Evolutionary conservation across 2,113 vertebrate genomes (phyloP).

Genomic region (Todiramphus chloris): DNA sequence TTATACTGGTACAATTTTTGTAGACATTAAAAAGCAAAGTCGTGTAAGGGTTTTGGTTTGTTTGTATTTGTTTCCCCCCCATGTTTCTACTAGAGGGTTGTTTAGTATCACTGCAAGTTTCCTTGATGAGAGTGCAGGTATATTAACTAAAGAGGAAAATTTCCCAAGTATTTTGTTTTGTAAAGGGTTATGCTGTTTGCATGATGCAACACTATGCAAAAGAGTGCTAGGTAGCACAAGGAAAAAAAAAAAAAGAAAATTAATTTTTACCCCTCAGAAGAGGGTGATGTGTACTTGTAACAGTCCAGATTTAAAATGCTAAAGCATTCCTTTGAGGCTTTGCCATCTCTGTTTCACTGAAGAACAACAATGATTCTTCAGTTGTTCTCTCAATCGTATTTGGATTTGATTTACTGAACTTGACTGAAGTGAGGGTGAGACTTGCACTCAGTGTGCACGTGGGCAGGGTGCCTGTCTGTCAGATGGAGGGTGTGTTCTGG

Average conservation of each 20-base stretch:
- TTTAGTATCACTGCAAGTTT: not conserved
- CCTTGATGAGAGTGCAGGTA: not conserved
- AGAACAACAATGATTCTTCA: not conserved
- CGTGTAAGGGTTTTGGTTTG: not conserved
- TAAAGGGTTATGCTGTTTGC: not conserved
- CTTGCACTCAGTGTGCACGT: not conserved
- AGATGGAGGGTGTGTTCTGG: not conserved
- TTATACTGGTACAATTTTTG: not conserved
- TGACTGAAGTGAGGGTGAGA: not conserved
- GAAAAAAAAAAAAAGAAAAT: not conserved
- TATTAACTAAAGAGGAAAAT: not conserved
- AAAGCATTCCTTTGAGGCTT: not conserved
- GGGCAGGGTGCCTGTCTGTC: rapidly evolving
- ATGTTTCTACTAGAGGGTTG: not conserved
- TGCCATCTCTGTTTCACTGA: not conserved
- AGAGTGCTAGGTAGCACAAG: not conserved
- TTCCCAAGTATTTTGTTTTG: not conserved
- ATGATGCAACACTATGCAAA: not conserved
- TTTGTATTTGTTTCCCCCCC: not conserved
- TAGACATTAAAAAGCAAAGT: conserved; percentile 48
- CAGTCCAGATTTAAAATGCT: not conserved
- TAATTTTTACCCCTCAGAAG: not conserved
- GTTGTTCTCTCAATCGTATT: not conserved
- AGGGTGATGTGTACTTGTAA: not conserved
- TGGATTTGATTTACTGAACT: not conserved